Evolutionary conservation across 2,113 vertebrate species (phyloP).

Genomic region (Polypterus bichir): DNA sequence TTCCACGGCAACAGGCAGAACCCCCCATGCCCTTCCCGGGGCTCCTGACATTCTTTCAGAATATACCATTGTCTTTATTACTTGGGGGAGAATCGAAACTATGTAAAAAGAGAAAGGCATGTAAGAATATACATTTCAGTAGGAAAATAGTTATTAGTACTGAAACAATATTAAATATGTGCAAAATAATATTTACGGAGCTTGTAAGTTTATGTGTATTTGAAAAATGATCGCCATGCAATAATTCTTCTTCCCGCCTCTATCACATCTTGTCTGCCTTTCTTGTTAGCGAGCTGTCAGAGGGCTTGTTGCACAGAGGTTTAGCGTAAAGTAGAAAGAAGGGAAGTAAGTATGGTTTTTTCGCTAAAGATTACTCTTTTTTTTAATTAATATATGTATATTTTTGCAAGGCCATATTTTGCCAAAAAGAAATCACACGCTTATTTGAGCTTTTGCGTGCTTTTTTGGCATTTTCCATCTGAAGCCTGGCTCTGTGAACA

Average conservation of each 20-base stretch:
- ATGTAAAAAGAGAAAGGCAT: background rate
- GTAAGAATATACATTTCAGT: too few relatives aligned
- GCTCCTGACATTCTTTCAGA: constrained; percentile 44
- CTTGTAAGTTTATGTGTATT: background rate
- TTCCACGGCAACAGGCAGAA: constrained; percentile 53
- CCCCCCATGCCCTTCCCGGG: constrained; percentile 45
- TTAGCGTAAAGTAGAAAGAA: constrained; percentile 37
- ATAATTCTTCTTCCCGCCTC: too few relatives aligned
- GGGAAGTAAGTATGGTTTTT: constrained; percentile 7
- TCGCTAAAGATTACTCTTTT: too few relatives aligned
- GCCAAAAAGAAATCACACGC: too few relatives aligned
- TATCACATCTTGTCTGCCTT: constrained; percentile 7
- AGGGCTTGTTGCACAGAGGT: constrained; percentile 50
- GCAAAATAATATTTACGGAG: background rate
- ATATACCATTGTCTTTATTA: constrained; percentile 29
- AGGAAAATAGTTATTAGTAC: too few relatives aligned
- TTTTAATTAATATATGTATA: too few relatives aligned
- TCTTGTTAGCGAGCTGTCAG: constrained; percentile 48
- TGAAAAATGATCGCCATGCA: background rate
- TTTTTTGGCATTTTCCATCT: too few relatives aligned
- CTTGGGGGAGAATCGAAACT: constrained; percentile 13
- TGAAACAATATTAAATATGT: too few relatives aligned
- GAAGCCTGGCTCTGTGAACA: too few relatives aligned
- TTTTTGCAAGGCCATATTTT: too few relatives aligned
- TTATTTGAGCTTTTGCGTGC: too few relatives aligned